Evolutionary conservation across 2,888 invertebrate species (phyloP), one percentile per base, ranked within the genome.

Genomic region (Xylota sylvarum): DNA sequence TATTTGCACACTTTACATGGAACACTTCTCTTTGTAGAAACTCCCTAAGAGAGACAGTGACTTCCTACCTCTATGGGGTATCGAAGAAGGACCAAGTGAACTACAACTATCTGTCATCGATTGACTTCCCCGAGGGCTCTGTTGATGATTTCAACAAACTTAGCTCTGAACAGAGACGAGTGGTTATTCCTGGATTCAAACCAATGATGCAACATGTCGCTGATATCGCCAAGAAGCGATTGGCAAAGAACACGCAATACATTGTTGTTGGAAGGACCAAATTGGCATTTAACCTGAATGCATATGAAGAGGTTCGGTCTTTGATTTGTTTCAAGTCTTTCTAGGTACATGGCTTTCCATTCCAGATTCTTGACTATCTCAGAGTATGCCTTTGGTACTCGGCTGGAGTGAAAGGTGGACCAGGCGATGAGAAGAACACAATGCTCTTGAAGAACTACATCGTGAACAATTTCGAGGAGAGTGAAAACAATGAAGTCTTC

Each of bases 321-420:
- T 56, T 2, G n/a, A 12, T 14, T 17, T 50, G 32, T 12, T 27
- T 40, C 14, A 12, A 55, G 46, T 14, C 1, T 10, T n/a, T 5
- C 12, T 17, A 19, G 9, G 12, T 17, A 60, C 35, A 79, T 74
- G 72, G 43, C 23, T 67, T 14, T 23, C 74, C 48, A 60, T 80
- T 72, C 32, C 70, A 91, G 90, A 90, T 93, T 48, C 93, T 98
- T 19, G 94, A 96, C 19, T 98, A 97, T 92, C 93, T 97, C 88
- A 94, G 97, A 5, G 94, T 96, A 91, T 97, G 97, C 89, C 93
- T 98, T 58, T 95, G 96, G 90, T 92, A 94, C 92, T 93, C 94
- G 89, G 92, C 94, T 90, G 91, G 94, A 73, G 32, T 94, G 93
- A 89, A 96, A 95, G 91, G 96, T 95, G 10, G 95, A 93, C 91